phyloP scores from a whole-genome alignment of 2,797 vertebrate species.

The Smutsia temminckii region DNA sequence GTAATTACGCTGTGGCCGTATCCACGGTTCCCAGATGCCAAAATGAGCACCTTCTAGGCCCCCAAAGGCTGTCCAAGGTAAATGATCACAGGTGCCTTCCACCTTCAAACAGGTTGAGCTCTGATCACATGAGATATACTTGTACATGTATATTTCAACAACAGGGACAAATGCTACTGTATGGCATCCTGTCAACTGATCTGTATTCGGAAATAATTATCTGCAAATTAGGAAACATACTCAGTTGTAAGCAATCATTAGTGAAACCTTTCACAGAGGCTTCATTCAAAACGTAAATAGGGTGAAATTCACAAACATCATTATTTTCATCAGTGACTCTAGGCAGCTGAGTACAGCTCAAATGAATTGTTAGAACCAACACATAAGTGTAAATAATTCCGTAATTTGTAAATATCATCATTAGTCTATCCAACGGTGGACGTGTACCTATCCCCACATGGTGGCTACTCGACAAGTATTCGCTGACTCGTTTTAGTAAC shows the following conservation, averaged over 20 bases:
- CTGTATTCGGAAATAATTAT: background rate
- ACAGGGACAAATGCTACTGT: background rate
- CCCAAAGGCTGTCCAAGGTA: background rate
- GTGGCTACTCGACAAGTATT: background rate
- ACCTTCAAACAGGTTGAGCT: background rate
- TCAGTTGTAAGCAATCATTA: background rate
- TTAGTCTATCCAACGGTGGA: background rate
- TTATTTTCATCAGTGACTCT: background rate
- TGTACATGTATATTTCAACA: background rate
- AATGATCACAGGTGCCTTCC: background rate
- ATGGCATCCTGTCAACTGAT: background rate
- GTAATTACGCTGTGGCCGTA: accelerated
- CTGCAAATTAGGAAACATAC: background rate
- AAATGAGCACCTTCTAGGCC: background rate
- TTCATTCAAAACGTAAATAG: background rate
- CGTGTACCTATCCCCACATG: background rate
- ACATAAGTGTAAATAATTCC: too few species aligned
- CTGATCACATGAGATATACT: background rate
- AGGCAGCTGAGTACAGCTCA: background rate
- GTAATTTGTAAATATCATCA: background rate
- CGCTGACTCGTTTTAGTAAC: background rate
- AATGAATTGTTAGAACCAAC: background rate
- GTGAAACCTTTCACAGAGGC: background rate
- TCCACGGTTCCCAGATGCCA: background rate
- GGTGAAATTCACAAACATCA: background rate